These are phyloP conservation scores for Philhelius pedissequus DNA, from an alignment of 2,888 invertebrate genomes.

Conservation along the genomic window DNA sequence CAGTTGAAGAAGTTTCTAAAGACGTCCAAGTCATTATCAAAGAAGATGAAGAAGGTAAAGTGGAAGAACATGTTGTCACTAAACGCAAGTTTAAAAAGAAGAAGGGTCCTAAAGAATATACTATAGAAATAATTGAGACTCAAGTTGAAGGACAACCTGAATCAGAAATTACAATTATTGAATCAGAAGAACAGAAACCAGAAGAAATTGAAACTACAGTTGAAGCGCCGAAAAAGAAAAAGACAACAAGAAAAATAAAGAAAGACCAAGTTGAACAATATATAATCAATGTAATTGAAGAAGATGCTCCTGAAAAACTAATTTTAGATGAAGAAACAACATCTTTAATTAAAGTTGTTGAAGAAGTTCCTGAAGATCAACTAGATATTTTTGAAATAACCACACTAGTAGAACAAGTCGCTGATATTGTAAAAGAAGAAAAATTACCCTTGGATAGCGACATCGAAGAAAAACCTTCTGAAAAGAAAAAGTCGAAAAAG, in stretches of 20 bases:
- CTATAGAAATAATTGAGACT: constrained; percentile 79
- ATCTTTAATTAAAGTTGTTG: constrained; percentile 50
- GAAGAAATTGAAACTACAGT: constrained; percentile 49
- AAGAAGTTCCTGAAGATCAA: constrained; percentile 74
- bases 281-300: constrained; percentile 74
- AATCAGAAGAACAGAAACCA: constrained; percentile 74
- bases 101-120: constrained; percentile 78
- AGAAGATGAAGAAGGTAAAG: constrained; percentile 74
- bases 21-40: constrained; percentile 72
- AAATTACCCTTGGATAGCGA: constrained; percentile 56
- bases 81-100: constrained; percentile 79
- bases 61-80: constrained; percentile 76
- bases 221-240: constrained; percentile 66
- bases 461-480: constrained; percentile 67
- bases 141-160: constrained; percentile 77
- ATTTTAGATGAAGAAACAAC: constrained; percentile 64
- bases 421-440: constrained; percentile 73
- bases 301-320: constrained; percentile 70
- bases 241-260: constrained; percentile 72
- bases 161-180: constrained; percentile 77
- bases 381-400: constrained; percentile 73
- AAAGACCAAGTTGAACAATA: constrained; percentile 73
- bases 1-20: constrained; percentile 70
- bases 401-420: constrained; percentile 47
- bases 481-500: constrained; percentile 72